Evolutionary conservation across 2,888 invertebrate genomes (phyloP), one percentile per base, ranked within the genome.

Genomic region (Leptinotarsa peninsularis): DNA sequence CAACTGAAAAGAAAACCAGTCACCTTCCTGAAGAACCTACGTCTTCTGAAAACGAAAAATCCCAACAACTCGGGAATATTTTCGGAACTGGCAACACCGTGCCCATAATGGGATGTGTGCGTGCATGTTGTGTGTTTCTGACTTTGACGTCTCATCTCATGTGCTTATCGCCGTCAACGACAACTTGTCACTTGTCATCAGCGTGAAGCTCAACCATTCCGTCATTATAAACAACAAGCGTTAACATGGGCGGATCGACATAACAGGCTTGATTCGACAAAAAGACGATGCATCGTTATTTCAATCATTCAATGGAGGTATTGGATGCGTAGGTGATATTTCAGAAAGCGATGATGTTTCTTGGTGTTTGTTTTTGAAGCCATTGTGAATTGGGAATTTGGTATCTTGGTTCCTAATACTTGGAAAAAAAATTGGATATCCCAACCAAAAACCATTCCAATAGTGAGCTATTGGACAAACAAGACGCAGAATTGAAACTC

Each of bases 171-270:
- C 74, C 74, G 56, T 21, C 69, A 66, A 76, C 69, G 70, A 76
- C 81, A 81, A 79, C 81, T 82, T 81, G 82, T 82, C 82, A 82
- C 79, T 79, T 81, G 82, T 80, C 82, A 82, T 76, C 82, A 67
- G 74, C 76, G 69, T 74, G 73, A 66, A 69, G 50, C 49, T 17
- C 10, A 68, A 50, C 52, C 17, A 52, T 54, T 68, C 13, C 69
- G 56, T 69, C 69, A 54, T 69, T 69, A 69, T 43, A 5, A 69
- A 56, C 69, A 56, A 18, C 56, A 56, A 50, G 50, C 54, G 27
- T 23, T 52, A 49, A 68, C 67, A 68, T 52, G 27, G 50, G 15
- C 27, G 15, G 54, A 68, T 68, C 56, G 69, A 27, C 56, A 17
- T 52, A 50, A 56, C 56, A 56, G 21, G 10, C 27, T 33, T 27